Base-by-base conservation (phyloP, 2,888 invertebrate genomes). In the Ctena decussata region DNA sequence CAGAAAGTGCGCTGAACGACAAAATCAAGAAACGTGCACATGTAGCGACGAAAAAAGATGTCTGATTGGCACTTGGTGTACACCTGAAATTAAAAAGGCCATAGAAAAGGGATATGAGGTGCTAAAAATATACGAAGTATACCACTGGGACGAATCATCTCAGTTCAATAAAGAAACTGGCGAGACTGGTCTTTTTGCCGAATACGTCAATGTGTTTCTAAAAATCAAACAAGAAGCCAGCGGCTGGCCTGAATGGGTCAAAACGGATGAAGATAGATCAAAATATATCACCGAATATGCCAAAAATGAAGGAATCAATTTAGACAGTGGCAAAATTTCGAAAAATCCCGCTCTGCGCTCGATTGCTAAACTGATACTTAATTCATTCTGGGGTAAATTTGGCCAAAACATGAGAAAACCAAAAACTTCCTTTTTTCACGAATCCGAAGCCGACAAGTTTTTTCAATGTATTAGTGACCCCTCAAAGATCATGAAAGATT, bases 121-220 rank as follows among this genome's bases (percentile, higher is more conserved):
- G 5, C 18, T 60, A 15, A 78, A 82, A 69, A 74, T 82, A 41
- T 82, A 82, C 39, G 82, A 82, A 77, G 37, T 82, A 18, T 82
- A 82, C 69, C 82, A 82, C 46, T 82, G 53, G 53, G 41, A 74
- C 24, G 70, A 73, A 39, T 35, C 77, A 15, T 44, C 60, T 27
- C 53, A 74, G 44, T 83, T 72, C 37, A 77, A 79, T 57, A 35
- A 60, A 24, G 5, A 32, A 21, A 74, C 49, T 30, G 41, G 69
- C 57, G 71, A 53, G 24, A 53, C 74, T 27, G 77, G 82, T 18
- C 53, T 82, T 12, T 73, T 78, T 53, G 35, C 72, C 21, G 46
- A 18, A 21, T 82, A 82, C 46, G 39, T 73, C 21, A 78, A 82
- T 37, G 73, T 71, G 44, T 78, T 73, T 71, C 46, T 79, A 2